These are phyloP conservation scores for Phrynocephalus forsythii DNA, from an alignment of 2,797 vertebrate species.

Conservation along the genomic window DNA sequence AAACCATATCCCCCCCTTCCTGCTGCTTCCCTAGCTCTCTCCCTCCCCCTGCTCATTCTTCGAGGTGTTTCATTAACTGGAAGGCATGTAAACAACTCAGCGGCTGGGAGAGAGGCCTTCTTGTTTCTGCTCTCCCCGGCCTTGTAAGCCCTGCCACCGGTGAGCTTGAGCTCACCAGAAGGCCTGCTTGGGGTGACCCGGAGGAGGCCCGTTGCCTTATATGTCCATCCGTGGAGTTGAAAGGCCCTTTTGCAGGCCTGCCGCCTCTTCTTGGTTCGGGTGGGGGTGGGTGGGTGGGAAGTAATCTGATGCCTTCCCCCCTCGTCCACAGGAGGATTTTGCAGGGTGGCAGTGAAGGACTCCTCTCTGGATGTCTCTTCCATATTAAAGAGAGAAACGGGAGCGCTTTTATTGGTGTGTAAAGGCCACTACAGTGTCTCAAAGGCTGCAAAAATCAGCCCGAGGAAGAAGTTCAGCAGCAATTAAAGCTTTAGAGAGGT, in stretches of 20 bases:
- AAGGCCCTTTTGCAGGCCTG: conserved; percentile 41
- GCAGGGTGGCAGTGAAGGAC: conserved; percentile 29
- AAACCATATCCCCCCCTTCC: not conserved
- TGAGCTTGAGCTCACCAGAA: not conserved
- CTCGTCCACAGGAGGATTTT: conserved; percentile 56
- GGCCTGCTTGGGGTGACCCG: not conserved
- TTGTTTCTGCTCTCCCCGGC: not conserved
- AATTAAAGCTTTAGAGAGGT: not conserved
- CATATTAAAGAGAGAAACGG: conserved; percentile 16
- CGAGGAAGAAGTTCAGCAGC: not conserved
- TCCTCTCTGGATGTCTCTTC: conserved; percentile 24
- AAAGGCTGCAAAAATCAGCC: too few relatives aligned
- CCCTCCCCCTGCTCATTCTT: not conserved
- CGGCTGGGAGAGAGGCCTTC: not conserved
- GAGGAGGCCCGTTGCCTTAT: conserved; percentile 37
- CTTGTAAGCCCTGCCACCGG: not conserved
- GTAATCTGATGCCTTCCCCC: conserved; percentile 57
- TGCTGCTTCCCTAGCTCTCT: not conserved
- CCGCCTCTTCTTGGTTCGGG: conserved; percentile 28
- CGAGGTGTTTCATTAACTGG: conserved; percentile 65
- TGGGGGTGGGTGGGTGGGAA: not conserved
- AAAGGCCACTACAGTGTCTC: not conserved
- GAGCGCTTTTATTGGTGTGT: not conserved
- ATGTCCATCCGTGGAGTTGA: conserved; percentile 55
- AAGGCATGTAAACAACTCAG: conserved; percentile 43